Evolutionary conservation across 2,888 invertebrate species (phyloP), one percentile per base, ranked within the genome.

Genomic region (Drosophila nr. fundita): DNA sequence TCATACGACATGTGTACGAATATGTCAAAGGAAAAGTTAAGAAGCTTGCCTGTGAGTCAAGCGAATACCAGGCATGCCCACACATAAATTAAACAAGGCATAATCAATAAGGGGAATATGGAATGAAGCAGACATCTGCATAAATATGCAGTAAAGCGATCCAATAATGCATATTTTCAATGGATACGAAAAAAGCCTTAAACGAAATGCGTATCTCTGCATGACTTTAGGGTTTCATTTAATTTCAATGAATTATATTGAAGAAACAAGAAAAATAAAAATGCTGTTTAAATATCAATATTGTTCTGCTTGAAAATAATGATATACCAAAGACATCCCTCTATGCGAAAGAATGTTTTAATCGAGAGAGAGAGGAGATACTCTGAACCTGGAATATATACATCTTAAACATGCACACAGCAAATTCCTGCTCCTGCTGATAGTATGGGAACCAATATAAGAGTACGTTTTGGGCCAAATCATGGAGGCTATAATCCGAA

Each of bases 1-100:
- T 62, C 68, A 73, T 72, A 66, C 67, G 67, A 76, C 73, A 78
- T 81, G 81, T 64, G 55, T 40, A 68, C 65, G 78, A 77, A 78
- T 72, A 78, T 72, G 60, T 63, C 53, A 77, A 32, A 58, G 4
- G 34, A 48, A 55, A 70, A 54, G 50, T 40, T 55, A 29, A 61
- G 60, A 36, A 24, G 18, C 38, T 34, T 54, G 32, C 32, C 30
- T 38, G 42, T 4, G 15, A 21, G 29, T 34, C 10, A 40, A 54
- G 27, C 21, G 52, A 18, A 21, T 30, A 48, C 24, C 36, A 38
- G 29, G 61, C 78, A 65, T 78, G 78, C 64, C 50, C 40, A 32
- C 64, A 77, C 81, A 78, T 78, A 78, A 78, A 81, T 78, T 73
- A 50, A 34, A 7, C 29, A 29, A 24, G 53, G n/a, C 30, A 58